Conservation (phyloP, 2,113 vertebrate genomes). For the Xiphophorus maculatus region DNA sequence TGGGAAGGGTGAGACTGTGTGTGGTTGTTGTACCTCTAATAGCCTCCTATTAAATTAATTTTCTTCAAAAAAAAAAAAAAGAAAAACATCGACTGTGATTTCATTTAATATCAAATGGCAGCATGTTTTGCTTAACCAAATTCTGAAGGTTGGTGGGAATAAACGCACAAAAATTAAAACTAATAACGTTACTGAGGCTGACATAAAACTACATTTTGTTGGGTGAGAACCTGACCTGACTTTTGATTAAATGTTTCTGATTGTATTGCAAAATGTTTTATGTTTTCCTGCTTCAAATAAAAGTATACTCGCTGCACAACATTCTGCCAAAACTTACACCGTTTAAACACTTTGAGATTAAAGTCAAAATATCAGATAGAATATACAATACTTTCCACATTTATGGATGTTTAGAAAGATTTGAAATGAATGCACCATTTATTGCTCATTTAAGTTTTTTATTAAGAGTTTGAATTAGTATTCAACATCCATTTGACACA, state of each 20-base stretch:
- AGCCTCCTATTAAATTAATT: constrained; percentile 65
- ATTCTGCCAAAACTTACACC: no score
- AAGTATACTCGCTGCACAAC: no score
- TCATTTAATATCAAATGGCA: constrained; percentile 18
- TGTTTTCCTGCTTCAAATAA: no score
- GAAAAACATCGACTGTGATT: constrained; percentile 24
- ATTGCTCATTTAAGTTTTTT: not conserved
- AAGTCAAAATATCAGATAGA: no score
- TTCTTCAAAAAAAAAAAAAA: constrained; percentile 38
- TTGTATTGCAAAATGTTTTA: not conserved
- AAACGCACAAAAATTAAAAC: constrained; percentile 14
- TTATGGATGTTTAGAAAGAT: not conserved
- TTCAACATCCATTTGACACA: no score
- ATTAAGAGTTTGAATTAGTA: no score
- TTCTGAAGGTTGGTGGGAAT: constrained; percentile 26
- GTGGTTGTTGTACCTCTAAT: constrained; percentile 48
- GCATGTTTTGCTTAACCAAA: constrained; percentile 31
- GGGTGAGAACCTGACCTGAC: not conserved
- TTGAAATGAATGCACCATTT: not conserved
- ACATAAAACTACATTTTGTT: constrained; percentile 7
- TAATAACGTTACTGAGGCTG: not conserved
- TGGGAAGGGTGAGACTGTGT: constrained; percentile 41
- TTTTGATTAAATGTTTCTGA: not conserved
- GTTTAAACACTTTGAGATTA: no score
- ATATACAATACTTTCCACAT: no score